Evolutionary conservation across 2,888 invertebrate genomes (phyloP).

Genomic region (Ametastegia equiseti): DNA sequence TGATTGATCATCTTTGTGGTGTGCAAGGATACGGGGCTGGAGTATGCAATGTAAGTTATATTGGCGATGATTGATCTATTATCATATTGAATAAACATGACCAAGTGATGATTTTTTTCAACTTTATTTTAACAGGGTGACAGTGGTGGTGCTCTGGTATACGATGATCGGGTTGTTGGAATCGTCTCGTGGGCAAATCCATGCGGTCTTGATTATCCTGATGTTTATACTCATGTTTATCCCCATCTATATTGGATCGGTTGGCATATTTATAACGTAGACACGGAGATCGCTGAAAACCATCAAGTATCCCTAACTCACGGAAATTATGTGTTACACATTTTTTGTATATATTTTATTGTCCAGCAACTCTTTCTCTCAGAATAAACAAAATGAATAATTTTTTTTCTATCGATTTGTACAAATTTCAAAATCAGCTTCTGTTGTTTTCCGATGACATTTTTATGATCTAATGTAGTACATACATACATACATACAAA

Average conservation of each 20-base stretch:
- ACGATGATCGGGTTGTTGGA: conserved; percentile 41
- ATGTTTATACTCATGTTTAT: conserved; percentile 47
- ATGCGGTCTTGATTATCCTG: conserved; percentile 37
- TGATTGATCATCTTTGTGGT: conserved; percentile 16
- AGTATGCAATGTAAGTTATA: conserved; percentile 36
- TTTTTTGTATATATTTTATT: not conserved
- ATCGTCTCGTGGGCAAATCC: conserved; percentile 44
- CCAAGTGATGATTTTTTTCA: not conserved
- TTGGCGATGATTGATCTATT: not conserved
- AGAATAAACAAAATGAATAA: not conserved
- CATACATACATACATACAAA: not conserved
- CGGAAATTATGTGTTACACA: not conserved
- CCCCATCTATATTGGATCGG: conserved; percentile 41
- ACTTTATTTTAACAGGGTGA: not conserved
- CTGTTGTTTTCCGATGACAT: no score
- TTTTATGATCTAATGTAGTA: not conserved
- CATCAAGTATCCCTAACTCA: not conserved
- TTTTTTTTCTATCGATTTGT: not conserved
- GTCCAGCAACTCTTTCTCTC: not conserved
- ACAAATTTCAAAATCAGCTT: not conserved
- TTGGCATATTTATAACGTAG: not conserved
- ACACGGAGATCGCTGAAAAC: not conserved
- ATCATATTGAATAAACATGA: not conserved
- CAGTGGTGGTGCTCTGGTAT: conserved; percentile 32
- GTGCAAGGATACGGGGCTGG: not conserved